Percentiles rank a stretch among this genome's conserved stretches.
Evolutionary conservation across 2,888 invertebrate species (phyloP).

Genomic region (Phragmatobia fuliginosa): DNA sequence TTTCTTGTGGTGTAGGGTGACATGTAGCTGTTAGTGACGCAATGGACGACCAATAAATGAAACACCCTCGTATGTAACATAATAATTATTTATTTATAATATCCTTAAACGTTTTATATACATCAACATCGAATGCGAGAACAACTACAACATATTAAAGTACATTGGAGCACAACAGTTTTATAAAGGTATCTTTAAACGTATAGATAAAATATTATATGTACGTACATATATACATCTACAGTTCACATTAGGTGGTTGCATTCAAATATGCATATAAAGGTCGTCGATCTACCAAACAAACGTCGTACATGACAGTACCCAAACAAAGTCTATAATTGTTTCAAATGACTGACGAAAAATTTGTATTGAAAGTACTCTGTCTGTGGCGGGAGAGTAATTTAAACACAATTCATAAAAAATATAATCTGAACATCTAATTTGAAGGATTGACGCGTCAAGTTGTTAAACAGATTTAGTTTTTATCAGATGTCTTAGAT

Average conservation of each 20-base stretch:
- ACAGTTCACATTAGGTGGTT: conserved; percentile 33
- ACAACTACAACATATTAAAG: conserved; percentile 72
- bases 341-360: background rate
- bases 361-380: background rate
- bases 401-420: too few relatives aligned
- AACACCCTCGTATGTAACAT: conserved; percentile 70
- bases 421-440: background rate
- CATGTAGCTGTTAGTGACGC: background rate
- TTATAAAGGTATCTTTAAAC: conserved; percentile 62
- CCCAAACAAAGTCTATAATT: background rate
- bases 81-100: conserved; percentile 76
- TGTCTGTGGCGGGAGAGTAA: too few relatives aligned
- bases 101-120: conserved; percentile 82
- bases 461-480: background rate
- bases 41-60: conserved; percentile 41
- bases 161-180: conserved; percentile 76
- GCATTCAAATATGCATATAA: conserved; percentile 11
- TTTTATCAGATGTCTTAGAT: background rate
- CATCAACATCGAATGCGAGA: conserved; percentile 78
- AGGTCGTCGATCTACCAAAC: conserved; percentile 17
- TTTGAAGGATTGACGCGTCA: background rate
- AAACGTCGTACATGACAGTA: background rate
- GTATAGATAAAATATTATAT: conserved; percentile 44
- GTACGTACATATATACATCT: conserved; percentile 43
- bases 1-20: background rate